Evolutionary conservation across 2,113 vertebrate genomes (phyloP).

Genomic region (Nasalis larvatus): DNA sequence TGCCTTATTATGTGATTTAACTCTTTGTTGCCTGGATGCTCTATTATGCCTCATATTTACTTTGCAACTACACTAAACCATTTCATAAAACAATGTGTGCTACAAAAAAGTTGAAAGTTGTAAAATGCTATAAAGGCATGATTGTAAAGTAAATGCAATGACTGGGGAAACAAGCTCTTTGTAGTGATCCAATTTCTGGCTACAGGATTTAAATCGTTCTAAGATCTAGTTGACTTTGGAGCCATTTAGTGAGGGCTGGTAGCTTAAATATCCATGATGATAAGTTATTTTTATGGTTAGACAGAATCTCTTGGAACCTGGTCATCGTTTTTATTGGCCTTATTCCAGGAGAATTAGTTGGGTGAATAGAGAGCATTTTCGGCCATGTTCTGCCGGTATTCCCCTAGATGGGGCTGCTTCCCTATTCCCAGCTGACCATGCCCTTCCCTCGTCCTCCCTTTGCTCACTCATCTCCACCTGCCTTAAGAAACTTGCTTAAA

Average conservation of each 20-base stretch:
- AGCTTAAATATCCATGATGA: neutral
- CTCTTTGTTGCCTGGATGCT: neutral
- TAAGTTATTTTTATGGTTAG: neutral
- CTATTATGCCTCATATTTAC: neutral
- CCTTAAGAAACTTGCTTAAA: neutral
- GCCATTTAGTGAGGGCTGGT: neutral
- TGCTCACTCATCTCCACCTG: neutral
- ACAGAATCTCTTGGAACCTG: neutral
- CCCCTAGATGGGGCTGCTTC: neutral
- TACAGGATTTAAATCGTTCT: neutral
- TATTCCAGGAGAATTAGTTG: neutral
- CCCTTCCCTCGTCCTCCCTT: too few relatives aligned
- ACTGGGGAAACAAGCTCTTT: rapidly evolving
- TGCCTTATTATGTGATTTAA: neutral
- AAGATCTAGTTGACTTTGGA: neutral
- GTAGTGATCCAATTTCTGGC: neutral
- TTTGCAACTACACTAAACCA: neutral
- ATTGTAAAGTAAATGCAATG: neutral
- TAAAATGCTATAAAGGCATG: neutral
- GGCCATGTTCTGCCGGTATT: neutral
- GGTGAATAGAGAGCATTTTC: rapidly evolving
- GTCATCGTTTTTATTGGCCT: neutral
- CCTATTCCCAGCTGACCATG: neutral
- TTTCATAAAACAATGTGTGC: neutral
- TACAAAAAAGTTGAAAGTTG: neutral